Evolutionary conservation across 1,140 invertebrate genomes (phyloP).

Genomic region (Agrypnia vestita): DNA sequence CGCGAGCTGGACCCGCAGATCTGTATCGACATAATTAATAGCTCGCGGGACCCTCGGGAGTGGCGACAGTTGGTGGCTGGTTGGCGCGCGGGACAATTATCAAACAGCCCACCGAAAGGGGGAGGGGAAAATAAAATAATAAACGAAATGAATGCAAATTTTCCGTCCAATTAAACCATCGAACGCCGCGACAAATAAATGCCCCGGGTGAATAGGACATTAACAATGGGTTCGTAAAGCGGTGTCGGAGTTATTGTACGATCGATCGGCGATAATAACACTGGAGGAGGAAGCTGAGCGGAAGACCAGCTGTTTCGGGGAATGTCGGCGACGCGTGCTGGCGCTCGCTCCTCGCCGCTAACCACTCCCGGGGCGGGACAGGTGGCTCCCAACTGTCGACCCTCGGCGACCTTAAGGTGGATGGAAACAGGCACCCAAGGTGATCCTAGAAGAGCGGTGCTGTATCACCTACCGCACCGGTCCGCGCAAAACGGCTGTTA

Average conservation of each 20-base stretch:
- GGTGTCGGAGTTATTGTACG: not conserved
- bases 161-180: conserved; percentile 19
- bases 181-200: conserved; percentile 26
- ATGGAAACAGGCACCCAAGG: no score
- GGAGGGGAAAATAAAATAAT: not conserved
- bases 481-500: no score
- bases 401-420: no score
- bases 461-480: no score
- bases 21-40: no score
- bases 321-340: not conserved
- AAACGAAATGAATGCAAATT: conserved; percentile 21
- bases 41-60: no score
- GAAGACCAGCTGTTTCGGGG: conserved; percentile 4
- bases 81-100: no score
- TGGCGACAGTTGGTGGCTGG: no score
- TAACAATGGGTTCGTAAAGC: no score
- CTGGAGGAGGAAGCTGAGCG: not conserved
- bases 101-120: not conserved
- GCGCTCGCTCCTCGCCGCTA: not conserved
- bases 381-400: not conserved
- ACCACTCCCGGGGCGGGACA: not conserved
- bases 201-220: not conserved
- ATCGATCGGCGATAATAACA: not conserved
- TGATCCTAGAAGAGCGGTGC: no score
- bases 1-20: no score